phyloP scores from a whole-genome alignment of 2,113 vertebrate genomes.

The Micronisus gabar region DNA sequence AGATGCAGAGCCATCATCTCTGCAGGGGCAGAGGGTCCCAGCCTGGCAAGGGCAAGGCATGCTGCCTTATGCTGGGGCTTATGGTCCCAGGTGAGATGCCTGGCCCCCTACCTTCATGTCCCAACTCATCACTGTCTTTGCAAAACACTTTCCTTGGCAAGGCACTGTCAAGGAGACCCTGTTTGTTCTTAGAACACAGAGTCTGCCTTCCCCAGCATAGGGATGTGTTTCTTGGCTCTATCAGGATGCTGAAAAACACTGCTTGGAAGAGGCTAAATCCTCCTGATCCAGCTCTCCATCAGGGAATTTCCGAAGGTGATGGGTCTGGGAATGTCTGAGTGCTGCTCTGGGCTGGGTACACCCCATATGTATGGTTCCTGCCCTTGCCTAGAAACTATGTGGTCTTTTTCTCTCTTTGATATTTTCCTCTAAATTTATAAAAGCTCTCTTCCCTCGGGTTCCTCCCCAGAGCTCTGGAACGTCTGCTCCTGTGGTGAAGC shows the following conservation, averaged over 20 bases:
- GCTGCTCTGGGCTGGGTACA: not conserved
- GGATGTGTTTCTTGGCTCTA: not conserved
- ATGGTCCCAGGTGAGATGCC: not conserved
- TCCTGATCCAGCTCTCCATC: not conserved
- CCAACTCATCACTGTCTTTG: not conserved
- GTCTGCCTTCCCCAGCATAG: fast-evolving
- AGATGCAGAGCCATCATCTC: not conserved
- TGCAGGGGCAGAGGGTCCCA: not conserved
- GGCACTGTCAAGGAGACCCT: not conserved
- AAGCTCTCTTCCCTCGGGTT: not conserved
- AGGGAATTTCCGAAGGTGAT: not conserved
- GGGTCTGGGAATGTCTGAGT: not conserved
- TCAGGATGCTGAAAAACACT: not conserved
- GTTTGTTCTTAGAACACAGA: fast-evolving
- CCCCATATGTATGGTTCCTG: not conserved
- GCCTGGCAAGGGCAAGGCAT: not conserved
- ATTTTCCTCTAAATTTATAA: not conserved
- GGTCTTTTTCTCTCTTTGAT: not conserved
- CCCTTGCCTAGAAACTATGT: not conserved
- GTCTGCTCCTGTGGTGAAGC: not conserved
- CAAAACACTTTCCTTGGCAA: not conserved
- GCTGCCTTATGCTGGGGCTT: not conserved
- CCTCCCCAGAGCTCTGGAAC: not conserved
- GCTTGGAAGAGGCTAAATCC: not conserved
- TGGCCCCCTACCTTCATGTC: fast-evolving